A percentile compares a stretch with the other conserved stretches of the same genome.
phyloP scores from a whole-genome alignment of 2,797 vertebrate species.

The Pseudochaenichthys georgianus region DNA sequence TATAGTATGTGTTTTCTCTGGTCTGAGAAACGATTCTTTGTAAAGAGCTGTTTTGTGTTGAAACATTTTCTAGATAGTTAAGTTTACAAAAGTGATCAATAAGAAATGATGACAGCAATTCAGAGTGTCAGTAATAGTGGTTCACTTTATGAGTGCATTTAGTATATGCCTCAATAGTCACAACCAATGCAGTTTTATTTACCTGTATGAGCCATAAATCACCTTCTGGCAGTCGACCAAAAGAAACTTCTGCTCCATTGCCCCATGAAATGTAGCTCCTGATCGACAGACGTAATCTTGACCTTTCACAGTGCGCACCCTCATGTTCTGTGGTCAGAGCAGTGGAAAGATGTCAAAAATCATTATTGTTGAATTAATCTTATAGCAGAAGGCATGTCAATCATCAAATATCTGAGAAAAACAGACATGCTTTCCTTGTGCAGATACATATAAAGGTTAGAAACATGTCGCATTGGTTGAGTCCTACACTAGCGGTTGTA shows the following conservation, averaged over 20 bases:
- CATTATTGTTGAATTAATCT: conserved; percentile 7
- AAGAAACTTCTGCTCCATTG: conserved; percentile 95
- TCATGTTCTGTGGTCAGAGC: conserved; percentile 90
- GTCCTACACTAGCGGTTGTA: background rate
- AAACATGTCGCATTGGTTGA: background rate
- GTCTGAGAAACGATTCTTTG: background rate
- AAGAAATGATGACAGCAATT: conserved; percentile 23
- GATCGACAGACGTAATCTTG: conserved; percentile 94
- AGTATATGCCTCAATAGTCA: conserved; percentile 12
- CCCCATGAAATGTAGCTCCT: conserved; percentile 94
- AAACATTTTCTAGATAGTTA: background rate
- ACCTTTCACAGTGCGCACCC: conserved; percentile 94
- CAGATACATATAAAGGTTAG: background rate
- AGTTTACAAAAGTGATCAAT: background rate
- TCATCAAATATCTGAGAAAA: conserved; percentile 4
- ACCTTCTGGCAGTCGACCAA: conserved; percentile 94
- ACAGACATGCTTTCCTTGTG: rapidly evolving
- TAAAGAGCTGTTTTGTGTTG: background rate
- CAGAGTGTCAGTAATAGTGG: background rate
- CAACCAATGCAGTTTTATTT: conserved; percentile 59
- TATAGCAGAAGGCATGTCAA: conserved; percentile 12
- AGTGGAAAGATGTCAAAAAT: conserved; percentile 43
- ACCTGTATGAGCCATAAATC: conserved; percentile 98
- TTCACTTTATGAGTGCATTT: conserved; percentile 27
- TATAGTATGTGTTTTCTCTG: background rate